Evolutionary conservation across 2,888 invertebrate species (phyloP).

Genomic region (Liopterus haemorrhoidalis): DNA sequence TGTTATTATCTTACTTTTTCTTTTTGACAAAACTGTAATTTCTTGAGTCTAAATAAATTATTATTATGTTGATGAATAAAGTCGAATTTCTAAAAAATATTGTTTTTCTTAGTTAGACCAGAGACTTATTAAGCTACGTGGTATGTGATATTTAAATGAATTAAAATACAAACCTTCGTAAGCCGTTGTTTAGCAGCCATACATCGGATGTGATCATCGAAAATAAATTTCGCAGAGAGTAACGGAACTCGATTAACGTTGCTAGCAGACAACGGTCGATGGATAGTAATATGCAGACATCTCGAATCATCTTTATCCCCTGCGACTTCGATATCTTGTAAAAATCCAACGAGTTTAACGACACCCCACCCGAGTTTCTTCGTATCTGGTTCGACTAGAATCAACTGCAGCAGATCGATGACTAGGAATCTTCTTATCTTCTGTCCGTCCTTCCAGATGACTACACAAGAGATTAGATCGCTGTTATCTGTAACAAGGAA

Average conservation of each 20-base stretch:
- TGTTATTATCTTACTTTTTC: too few species aligned
- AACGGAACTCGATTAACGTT: constrained; percentile 69
- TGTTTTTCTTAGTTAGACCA: too few species aligned
- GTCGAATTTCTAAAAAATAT: too few species aligned
- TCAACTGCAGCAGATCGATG: constrained; percentile 90
- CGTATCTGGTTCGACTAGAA: constrained; percentile 94
- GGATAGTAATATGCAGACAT: constrained; percentile 88
- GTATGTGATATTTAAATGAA: too few species aligned
- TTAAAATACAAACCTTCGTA: constrained; percentile 56
- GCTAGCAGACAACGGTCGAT: constrained; percentile 57
- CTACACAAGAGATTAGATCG: constrained; percentile 93
- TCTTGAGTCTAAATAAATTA: too few species aligned
- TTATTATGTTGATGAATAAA: too few species aligned
- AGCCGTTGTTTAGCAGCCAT: constrained; percentile 95
- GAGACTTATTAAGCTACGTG: too few species aligned
- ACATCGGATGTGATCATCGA: constrained; percentile 97
- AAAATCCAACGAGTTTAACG: constrained; percentile 85
- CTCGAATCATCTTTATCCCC: constrained; percentile 96
- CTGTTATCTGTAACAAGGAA: constrained; percentile 73
- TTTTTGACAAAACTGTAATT: too few species aligned
- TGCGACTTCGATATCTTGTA: constrained; percentile 91
- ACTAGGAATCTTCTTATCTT: constrained; percentile 92
- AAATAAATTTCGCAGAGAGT: constrained; percentile 88
- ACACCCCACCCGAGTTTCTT: constrained; percentile 95
- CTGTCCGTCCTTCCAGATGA: constrained; percentile 81